Conservation (phyloP, 2,797 vertebrate genomes). For the Momotus momota region DNA sequence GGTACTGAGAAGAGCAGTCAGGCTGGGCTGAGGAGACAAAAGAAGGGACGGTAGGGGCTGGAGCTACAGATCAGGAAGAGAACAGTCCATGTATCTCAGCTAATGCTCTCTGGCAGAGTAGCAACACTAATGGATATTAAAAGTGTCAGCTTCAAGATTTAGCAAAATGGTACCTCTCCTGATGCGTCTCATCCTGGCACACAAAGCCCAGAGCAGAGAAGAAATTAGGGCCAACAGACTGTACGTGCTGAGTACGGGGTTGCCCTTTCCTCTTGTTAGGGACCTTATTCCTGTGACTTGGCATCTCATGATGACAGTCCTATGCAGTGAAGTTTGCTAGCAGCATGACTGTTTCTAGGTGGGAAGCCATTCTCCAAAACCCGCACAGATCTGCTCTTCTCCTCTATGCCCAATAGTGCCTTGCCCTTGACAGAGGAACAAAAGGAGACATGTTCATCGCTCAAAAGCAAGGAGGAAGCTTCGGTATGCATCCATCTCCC, state of each 20-base stretch:
- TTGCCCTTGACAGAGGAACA: neutral
- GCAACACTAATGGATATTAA: constrained; percentile 34
- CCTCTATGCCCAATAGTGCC: fast-evolving
- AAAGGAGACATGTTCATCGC: neutral
- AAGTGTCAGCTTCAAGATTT: constrained; percentile 51
- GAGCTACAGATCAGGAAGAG: neutral
- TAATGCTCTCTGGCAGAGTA: constrained; percentile 46
- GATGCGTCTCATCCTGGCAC: constrained; percentile 58
- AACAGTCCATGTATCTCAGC: constrained; percentile 12
- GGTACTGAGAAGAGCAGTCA: neutral
- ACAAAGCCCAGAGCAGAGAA: constrained; percentile 40
- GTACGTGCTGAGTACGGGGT: neutral
- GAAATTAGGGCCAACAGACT: constrained; percentile 9
- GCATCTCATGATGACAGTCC: neutral
- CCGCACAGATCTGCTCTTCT: neutral
- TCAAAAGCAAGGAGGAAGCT: neutral
- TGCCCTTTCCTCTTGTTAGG: constrained; percentile 1
- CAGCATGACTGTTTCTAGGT: neutral
- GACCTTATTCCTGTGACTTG: neutral
- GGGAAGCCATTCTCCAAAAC: neutral
- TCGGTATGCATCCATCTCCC: neutral
- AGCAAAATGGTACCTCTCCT: constrained; percentile 56
- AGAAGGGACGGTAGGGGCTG: neutral
- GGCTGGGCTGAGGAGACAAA: neutral
- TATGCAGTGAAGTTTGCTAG: neutral